A percentile compares a stretch with the other conserved stretches of the same genome.
phyloP scores from a whole-genome alignment of 2,888 invertebrate species.

The Hydrotaea diabolus region DNA sequence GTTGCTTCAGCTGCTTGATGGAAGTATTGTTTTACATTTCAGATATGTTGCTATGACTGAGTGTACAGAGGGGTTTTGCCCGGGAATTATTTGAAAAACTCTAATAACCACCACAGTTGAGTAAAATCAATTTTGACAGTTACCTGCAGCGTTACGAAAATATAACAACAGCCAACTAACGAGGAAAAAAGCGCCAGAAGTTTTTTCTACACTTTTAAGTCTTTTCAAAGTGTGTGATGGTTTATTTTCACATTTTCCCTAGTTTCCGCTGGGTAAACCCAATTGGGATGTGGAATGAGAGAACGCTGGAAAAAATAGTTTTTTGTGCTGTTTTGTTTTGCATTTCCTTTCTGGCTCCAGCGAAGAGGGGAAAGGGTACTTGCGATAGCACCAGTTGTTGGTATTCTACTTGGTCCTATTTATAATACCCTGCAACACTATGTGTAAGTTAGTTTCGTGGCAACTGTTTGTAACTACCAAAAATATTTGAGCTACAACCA shows the following conservation, averaged over 20 bases:
- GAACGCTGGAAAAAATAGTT: not conserved
- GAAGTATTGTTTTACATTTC: constrained; percentile 1
- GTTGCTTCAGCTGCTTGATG: not conserved
- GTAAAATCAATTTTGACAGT: constrained; percentile 79
- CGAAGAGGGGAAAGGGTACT: not conserved
- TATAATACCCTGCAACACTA: too few relatives aligned
- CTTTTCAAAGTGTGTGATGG: constrained; percentile 57
- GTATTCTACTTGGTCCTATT: constrained; percentile 27
- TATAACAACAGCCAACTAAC: constrained; percentile 37
- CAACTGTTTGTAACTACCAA: too few relatives aligned
- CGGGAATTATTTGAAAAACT: constrained; percentile 60
- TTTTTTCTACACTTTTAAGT: constrained; percentile 58
- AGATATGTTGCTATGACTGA: not conserved
- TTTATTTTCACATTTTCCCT: constrained; percentile 58
- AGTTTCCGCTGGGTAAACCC: constrained; percentile 38
- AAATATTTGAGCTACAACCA: too few relatives aligned
- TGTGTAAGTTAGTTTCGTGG: too few relatives aligned
- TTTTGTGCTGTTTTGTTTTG: too few relatives aligned
- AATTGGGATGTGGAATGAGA: too few relatives aligned
- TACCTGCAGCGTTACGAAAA: constrained; percentile 75
- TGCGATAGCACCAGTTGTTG: constrained; percentile 64
- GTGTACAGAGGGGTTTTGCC: not conserved
- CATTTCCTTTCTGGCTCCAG: not conserved
- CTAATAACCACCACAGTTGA: constrained; percentile 71
- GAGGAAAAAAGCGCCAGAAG: constrained; percentile 36